Percentiles rank a stretch among this genome's conserved stretches.
Conservation (phyloP, 2,888 invertebrate genomes). For the Saturnia pavonia region DNA sequence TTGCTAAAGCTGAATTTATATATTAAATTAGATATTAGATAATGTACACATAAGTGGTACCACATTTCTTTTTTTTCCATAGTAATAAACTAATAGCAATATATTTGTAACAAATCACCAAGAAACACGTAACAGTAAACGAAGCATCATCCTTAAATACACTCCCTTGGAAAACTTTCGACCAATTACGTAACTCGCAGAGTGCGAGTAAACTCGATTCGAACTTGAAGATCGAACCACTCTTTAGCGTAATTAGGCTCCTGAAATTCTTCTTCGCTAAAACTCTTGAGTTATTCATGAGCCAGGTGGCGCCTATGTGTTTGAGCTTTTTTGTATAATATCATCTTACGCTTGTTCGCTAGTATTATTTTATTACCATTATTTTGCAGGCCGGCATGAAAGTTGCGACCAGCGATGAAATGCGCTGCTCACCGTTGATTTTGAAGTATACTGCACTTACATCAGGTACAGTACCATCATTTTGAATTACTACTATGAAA, state of each 20-base stretch:
- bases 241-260: constrained; percentile 30
- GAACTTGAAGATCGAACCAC: constrained; percentile 30
- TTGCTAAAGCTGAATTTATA: no score
- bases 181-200: constrained; percentile 38
- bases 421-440: no score
- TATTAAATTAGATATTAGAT: no score
- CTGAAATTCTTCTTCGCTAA: constrained; percentile 33
- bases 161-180: constrained; percentile 39
- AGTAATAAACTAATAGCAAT: constrained; percentile 19
- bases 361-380: neutral
- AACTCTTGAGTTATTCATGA: constrained; percentile 14
- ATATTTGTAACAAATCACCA: constrained; percentile 30
- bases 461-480: no score
- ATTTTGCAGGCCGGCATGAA: no score
- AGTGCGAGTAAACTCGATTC: constrained; percentile 30
- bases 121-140: constrained; percentile 23
- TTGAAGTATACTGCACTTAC: no score
- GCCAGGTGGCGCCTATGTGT: constrained; percentile 5
- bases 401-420: no score
- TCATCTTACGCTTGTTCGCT: neutral
- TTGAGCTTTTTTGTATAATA: neutral
- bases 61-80: neutral
- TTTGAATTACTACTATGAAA: no score
- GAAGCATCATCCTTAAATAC: constrained; percentile 32
- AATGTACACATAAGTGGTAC: no score